A percentile compares a stretch with the other conserved stretches of the same genome.
These are phyloP conservation scores for Arctia plantaginis DNA, from an alignment of 2,888 invertebrate genomes.

Conservation along the genomic window DNA sequence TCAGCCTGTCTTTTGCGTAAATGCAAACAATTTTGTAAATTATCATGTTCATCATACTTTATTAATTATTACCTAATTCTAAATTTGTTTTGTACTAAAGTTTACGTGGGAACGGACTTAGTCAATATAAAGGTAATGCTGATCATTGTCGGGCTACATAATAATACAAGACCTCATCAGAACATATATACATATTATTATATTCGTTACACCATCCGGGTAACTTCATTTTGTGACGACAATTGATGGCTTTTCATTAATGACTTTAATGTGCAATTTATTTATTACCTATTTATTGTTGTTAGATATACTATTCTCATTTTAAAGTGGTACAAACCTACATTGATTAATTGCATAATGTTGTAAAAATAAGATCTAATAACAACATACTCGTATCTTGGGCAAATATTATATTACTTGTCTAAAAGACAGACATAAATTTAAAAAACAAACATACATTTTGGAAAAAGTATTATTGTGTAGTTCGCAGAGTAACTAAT, in stretches of 20 bases:
- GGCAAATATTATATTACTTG: background rate
- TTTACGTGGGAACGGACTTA: conserved; percentile 49
- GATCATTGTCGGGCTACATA: conserved; percentile 30
- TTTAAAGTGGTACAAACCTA: background rate
- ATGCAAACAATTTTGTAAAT: conserved; percentile 50
- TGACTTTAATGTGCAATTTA: background rate
- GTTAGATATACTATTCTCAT: background rate
- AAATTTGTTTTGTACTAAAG: conserved; percentile 29
- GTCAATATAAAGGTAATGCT: conserved; percentile 26
- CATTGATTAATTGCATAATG: too few species aligned
- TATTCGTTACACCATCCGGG: conserved; percentile 2
- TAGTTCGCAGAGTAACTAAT: background rate
- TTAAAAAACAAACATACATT: background rate
- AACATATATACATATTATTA: conserved; percentile 2
- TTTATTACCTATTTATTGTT: background rate
- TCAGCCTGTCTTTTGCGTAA: conserved; percentile 17
- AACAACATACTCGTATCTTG: too few species aligned
- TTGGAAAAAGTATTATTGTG: background rate
- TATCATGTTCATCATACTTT: conserved; percentile 48
- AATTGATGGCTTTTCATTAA: conserved; percentile 3
- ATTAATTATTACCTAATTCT: conserved; percentile 54
- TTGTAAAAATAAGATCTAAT: background rate
- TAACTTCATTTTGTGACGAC: background rate
- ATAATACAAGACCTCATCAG: conserved; percentile 33
- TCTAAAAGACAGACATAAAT: background rate